Evolutionary conservation across 1,140 invertebrate genomes (phyloP), one percentile per base, ranked within the genome.

Genomic region (Drosophila cardini): DNA sequence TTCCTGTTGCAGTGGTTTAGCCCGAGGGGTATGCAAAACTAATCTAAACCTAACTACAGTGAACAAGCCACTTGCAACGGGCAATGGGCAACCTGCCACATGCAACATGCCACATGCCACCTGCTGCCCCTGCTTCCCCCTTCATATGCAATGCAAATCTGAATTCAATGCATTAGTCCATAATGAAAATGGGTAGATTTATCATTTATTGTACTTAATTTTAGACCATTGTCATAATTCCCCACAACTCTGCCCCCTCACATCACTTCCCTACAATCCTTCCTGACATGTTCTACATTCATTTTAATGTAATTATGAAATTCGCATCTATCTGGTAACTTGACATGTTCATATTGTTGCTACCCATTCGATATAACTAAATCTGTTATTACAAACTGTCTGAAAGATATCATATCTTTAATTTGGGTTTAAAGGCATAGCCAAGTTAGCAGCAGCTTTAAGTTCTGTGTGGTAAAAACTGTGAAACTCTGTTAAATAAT

Each of bases 231-330:
- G 30, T 56, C 45, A 68, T 78, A 53, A 30, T 53, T 18, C 15
- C 40, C n/a, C 15, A 0, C 7, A n/a, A n/a, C n/a, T n/a, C 30
- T n/a, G 5, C 13, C 32, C 15, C 10, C 15, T 26, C n/a, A 4
- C 30, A n/a, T 13, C 15, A 8, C 2, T 9, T 34, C n/a, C 30
- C 1, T 18, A 0, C 21, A 21, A 52, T 43, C 15, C 57, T 10
- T 11, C n/a, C 21, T 26, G 40, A 42, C 63, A 45, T 78, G 30
- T 57, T 64, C 62, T 18, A 40, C 57, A 80, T 82, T 84, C 83
- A 71, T 72, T 65, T 75, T 84, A 78, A 65, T 78, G 76, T 64
- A 79, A 83, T 83, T 82, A 75, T 65, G 45, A 62, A 67, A 75
- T 67, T 78, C 64, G 40, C 81, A 78, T 58, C 75, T 71, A 73